Percentiles rank a stretch among this genome's conserved stretches.
phyloP scores from a whole-genome alignment of 2,888 invertebrate species.

The Lepidonotus clava region DNA sequence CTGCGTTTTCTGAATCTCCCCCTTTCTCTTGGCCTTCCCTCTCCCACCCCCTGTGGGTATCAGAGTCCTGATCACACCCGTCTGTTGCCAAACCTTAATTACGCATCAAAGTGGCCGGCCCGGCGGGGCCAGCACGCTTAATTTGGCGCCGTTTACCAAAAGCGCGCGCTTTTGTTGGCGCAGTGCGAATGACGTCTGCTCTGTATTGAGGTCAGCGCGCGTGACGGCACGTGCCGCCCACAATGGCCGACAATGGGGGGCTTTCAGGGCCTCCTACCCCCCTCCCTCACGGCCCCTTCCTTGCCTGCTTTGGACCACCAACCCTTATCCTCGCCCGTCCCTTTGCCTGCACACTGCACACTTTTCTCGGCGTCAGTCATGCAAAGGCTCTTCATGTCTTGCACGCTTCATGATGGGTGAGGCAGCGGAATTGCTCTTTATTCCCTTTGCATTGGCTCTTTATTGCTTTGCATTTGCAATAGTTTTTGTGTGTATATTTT shows the following conservation, averaged over 20 bases:
- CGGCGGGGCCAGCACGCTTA: background rate
- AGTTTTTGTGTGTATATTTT: no score
- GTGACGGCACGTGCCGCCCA: slow-evolving; percentile 43
- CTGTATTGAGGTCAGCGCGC: background rate
- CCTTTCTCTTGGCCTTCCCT: background rate
- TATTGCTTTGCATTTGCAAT: no score
- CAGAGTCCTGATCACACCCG: background rate
- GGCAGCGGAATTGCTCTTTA: no score
- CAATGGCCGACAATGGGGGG: no score
- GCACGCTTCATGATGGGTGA: no score
- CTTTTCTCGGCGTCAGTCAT: no score
- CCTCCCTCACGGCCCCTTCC: no score
- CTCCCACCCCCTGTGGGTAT: background rate
- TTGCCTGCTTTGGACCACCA: no score
- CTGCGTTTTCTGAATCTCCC: background rate
- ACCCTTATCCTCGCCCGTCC: no score
- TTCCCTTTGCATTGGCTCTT: no score
- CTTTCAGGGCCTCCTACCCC: background rate
- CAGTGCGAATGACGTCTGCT: background rate
- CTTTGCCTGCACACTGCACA: no score
- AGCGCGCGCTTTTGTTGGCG: background rate
- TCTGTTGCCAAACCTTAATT: slow-evolving; percentile 47
- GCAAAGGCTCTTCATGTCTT: no score
- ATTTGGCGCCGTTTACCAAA: background rate
- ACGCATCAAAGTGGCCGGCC: slow-evolving; percentile 8